Percentiles rank a stretch among this genome's conserved stretches.
Conservation (phyloP, 2,888 invertebrate genomes). For the Rhabditoides inermis region DNA sequence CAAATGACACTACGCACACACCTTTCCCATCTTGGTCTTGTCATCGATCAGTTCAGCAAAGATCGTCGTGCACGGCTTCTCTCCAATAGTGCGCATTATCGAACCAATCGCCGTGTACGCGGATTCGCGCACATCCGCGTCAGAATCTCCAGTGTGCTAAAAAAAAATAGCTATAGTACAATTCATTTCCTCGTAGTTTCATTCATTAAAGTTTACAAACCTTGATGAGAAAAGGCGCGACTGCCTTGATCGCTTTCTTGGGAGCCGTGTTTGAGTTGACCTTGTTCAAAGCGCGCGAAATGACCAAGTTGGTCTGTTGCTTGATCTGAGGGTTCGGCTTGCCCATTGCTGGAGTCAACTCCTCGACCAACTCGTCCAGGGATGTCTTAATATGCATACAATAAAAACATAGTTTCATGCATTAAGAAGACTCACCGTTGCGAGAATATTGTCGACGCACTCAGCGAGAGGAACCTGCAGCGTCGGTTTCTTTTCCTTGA, state of each 20-base stretch:
- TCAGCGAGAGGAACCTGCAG: slow-evolving; percentile 80
- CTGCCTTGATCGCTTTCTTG: slow-evolving; percentile 56
- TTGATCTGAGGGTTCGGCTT: slow-evolving; percentile 53
- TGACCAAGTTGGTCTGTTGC: slow-evolving; percentile 52
- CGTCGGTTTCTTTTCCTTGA: slow-evolving; percentile 87
- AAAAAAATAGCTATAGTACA: slow-evolving; percentile 1
- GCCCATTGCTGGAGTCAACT: neutral
- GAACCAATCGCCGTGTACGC: slow-evolving; percentile 88
- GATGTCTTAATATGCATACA: neutral
- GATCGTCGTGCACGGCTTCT: slow-evolving; percentile 66
- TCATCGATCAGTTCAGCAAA: slow-evolving; percentile 31
- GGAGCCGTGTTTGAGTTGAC: slow-evolving; percentile 50
- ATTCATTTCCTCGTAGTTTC: neutral
- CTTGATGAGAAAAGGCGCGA: slow-evolving; percentile 46
- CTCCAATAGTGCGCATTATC: slow-evolving; percentile 82
- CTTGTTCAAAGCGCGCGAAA: slow-evolving; percentile 13
- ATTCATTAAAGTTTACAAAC: slow-evolving; percentile 10
- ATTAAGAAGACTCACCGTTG: slow-evolving; percentile 64
- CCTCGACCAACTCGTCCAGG: neutral
- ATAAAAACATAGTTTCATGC: neutral
- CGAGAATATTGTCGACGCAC: slow-evolving; percentile 79
- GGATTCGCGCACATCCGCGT: slow-evolving; percentile 81
- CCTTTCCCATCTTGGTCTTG: slow-evolving; percentile 31
- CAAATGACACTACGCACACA: neutral
- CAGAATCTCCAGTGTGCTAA: slow-evolving; percentile 58